Percentiles rank a stretch among this genome's conserved stretches.
phyloP scores from a whole-genome alignment of 2,113 vertebrate genomes.

The Dasypus novemcinctus region DNA sequence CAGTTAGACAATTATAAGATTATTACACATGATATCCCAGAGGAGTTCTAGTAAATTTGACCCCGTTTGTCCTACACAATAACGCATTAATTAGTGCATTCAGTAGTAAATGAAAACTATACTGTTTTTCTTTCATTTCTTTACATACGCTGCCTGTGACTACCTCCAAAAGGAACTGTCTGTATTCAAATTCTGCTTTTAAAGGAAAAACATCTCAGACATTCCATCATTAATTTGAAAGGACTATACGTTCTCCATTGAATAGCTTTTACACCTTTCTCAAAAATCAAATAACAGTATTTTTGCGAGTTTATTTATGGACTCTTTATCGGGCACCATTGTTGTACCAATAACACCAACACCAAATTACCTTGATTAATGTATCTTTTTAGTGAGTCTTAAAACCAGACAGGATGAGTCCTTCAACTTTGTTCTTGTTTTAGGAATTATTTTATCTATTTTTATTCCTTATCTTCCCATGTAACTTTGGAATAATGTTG shows the following conservation, averaged over 20 bases:
- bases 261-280: neutral
- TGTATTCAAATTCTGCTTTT: too few relatives aligned
- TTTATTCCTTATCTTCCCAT: neutral
- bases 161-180: neutral
- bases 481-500: neutral
- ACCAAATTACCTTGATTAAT: neutral
- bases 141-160: neutral
- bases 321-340: neutral
- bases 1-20: neutral
- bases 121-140: neutral
- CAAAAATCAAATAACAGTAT: neutral
- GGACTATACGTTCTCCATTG: neutral
- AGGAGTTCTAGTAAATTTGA: neutral
- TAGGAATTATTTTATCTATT: neutral
- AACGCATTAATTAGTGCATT: neutral
- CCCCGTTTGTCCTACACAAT: neutral
- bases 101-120: neutral
- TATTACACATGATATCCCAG: neutral
- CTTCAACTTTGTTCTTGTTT: neutral
- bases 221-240: neutral
- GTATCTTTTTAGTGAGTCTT: neutral
- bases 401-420: neutral
- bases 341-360: neutral
- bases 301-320: neutral
- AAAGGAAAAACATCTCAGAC: neutral